phyloP scores from a whole-genome alignment of 2,113 vertebrate species.

The Nesoenas mayeri region DNA sequence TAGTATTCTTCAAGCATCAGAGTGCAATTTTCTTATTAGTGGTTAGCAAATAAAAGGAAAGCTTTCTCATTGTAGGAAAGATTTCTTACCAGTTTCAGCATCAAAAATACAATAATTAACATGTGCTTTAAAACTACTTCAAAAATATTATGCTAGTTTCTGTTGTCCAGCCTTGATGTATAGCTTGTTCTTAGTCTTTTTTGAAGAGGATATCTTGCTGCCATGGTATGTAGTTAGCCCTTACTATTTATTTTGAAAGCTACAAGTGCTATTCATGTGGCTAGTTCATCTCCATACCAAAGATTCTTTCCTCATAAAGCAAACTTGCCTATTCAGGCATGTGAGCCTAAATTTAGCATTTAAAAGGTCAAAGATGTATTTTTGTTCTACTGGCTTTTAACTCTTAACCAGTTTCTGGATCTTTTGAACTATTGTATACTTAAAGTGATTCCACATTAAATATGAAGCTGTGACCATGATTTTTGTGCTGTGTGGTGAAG shows the following conservation, averaged over 20 bases:
- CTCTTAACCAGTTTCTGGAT: conserved; percentile 52
- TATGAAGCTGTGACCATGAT: conserved; percentile 60
- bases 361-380: conserved; percentile 43
- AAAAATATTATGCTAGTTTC: neutral
- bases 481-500: conserved; percentile 30
- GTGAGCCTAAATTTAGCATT: conserved; percentile 18
- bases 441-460: conserved; percentile 68
- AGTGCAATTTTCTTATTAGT: neutral
- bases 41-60: neutral
- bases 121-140: neutral
- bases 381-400: conserved; percentile 35
- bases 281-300: conserved; percentile 50
- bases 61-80: neutral
- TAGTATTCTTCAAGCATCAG: neutral
- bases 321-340: neutral
- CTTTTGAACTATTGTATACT: conserved; percentile 59
- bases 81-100: neutral
- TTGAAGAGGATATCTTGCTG: neutral
- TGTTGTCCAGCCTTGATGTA: neutral
- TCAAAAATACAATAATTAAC: neutral
- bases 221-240: neutral
- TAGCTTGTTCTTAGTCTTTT: neutral
- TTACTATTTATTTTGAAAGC: conserved; percentile 54
- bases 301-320: conserved; percentile 18
- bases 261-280: conserved; percentile 53